These are phyloP conservation scores for Salmo trutta DNA, from an alignment of 2,797 vertebrate genomes.

Conservation along the genomic window DNA sequence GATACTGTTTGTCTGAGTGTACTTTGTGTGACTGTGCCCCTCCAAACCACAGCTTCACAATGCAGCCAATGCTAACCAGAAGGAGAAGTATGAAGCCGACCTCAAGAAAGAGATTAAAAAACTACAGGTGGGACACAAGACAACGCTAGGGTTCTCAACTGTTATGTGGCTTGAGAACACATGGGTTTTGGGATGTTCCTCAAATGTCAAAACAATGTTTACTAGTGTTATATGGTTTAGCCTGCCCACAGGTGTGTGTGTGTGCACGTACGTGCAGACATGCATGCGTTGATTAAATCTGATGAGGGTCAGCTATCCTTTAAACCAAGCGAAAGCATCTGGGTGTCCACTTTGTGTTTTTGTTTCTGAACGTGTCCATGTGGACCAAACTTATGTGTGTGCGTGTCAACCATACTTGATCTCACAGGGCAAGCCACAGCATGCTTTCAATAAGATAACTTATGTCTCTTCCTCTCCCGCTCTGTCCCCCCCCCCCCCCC, in stretches of 20 bases:
- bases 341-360: conserved; percentile 23
- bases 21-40: conserved; percentile 3
- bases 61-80: conserved; percentile 93
- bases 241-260: neutral
- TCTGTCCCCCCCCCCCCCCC: conserved; percentile 16
- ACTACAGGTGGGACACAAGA: conserved; percentile 78
- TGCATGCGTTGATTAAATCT: conserved; percentile 46
- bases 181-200: neutral
- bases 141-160: neutral
- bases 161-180: neutral
- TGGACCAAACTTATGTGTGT: conserved; percentile 43
- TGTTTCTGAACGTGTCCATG: conserved; percentile 14
- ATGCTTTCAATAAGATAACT: conserved; percentile 26
- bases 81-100: conserved; percentile 95
- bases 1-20: too few relatives aligned
- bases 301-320: conserved; percentile 32
- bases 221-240: neutral
- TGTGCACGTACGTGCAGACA: conserved; percentile 15
- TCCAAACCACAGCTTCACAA: conserved; percentile 83
- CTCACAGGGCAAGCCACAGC: conserved; percentile 50
- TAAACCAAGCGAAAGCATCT: neutral
- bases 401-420: conserved; percentile 52
- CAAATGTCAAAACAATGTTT: neutral
- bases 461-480: conserved; percentile 24
- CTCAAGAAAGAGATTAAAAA: conserved; percentile 97